phyloP scores from a whole-genome alignment of 1,140 invertebrate genomes.

The Sitophilus oryzae region DNA sequence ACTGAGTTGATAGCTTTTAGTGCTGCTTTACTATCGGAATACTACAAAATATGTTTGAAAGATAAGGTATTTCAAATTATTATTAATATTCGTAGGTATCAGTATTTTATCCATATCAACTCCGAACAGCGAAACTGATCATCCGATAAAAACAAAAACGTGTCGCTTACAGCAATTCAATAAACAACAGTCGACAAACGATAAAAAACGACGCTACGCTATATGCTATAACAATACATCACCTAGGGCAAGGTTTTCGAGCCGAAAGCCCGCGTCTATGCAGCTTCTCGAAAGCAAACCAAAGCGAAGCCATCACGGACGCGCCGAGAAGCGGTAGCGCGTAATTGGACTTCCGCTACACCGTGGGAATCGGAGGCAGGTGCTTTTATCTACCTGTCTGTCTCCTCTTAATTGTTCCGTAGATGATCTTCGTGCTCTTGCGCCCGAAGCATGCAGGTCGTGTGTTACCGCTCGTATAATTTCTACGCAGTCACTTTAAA shows the following conservation, averaged over 20 bases:
- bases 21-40: too few species aligned
- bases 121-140: too few species aligned
- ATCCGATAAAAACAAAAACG: not conserved
- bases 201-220: not conserved
- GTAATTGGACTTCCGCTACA: conserved; percentile 38
- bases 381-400: conserved; percentile 22
- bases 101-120: too few species aligned
- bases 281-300: conserved; percentile 5
- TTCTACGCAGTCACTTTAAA: too few species aligned
- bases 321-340: conserved; percentile 13
- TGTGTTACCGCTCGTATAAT: not conserved
- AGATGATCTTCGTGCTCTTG: not conserved
- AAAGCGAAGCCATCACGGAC: not conserved
- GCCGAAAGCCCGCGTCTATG: not conserved
- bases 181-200: not conserved
- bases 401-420: conserved; percentile 15
- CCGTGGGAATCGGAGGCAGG: conserved; percentile 35
- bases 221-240: not conserved
- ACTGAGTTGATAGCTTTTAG: too few species aligned
- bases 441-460: conserved; percentile 4
- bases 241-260: not conserved
- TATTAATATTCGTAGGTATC: too few species aligned
- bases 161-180: not conserved
- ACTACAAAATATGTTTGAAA: too few species aligned
- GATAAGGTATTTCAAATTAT: too few species aligned